Base-by-base conservation (phyloP, 1,140 invertebrate genomes). In the Procambarus virginalis region DNA sequence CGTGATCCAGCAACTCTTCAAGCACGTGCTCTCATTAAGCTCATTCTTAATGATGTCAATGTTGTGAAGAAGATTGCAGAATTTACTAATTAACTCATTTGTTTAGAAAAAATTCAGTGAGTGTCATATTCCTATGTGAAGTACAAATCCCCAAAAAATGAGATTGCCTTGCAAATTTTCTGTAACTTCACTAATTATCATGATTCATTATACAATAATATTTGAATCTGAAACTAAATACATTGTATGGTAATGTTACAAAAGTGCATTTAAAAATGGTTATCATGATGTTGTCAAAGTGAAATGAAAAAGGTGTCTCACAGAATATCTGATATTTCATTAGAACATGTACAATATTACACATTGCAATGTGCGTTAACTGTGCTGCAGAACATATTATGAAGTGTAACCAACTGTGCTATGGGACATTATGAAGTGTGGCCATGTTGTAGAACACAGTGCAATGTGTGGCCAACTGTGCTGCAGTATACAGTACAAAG, bases 1-100 rank as follows among this genome's bases (percentile, higher is more conserved):
- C 83, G 89, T 58, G 82, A 90, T 51, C 83, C 89, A 45, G 89
- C 89, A 3, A 90, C 89, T 20, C 84, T 90, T 22, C 89, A 90
- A 46, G 89, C 89, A 51, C 17, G 89, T 46, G 83, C 89, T 4
- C 89, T 90, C 68, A 82, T 90, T 22, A 90, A 90, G n/a, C 89
- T 90, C 6, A 85, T 90, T 73, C 77, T 85, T 8, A 90, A 79
- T 64, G 89, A 90, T 51, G n/a, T 90, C 60, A 90, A 64, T 64
- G 73, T 84, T 45, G 89, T 90, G 3, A 80, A 82, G 68, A 90
- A 82, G 79, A 90, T 90, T 81, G 83, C 89, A n/a, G 76, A 90
- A n/a, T 90, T 90, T n/a, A 85, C 89, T 12, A 64, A 85, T 58
- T 89, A 89, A 77, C 12, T 22, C 20, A 55, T 3, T n/a, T 3